Conservation (phyloP, 2,888 invertebrate species). For the Lochmaea crataegi region DNA sequence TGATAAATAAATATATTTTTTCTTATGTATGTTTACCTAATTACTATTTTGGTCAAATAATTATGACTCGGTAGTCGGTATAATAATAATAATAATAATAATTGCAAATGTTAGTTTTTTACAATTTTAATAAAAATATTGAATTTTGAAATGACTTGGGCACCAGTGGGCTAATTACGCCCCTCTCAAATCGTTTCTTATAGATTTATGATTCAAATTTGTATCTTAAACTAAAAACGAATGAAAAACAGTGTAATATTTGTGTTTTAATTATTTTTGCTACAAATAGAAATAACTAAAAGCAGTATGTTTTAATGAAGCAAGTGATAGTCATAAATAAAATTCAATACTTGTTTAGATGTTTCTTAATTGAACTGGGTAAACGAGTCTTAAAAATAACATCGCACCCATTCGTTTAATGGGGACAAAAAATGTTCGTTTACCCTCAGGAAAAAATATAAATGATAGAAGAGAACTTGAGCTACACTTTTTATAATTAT, state of each 20-base stretch:
- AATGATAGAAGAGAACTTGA: not conserved
- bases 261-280: not conserved
- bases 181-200: not conserved
- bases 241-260: not conserved
- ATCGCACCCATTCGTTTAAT: not conserved
- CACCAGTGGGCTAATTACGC: not conserved
- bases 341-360: conserved; percentile 5
- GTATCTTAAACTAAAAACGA: not conserved
- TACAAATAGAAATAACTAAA: conserved; percentile 2
- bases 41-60: not conserved
- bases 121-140: too few relatives aligned
- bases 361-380: conserved; percentile 3
- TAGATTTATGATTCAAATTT: not conserved
- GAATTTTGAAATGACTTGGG: too few relatives aligned
- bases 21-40: conserved; percentile 34
- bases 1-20: conserved; percentile 43
- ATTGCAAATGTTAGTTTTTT: too few relatives aligned
- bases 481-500: not conserved
- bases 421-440: conserved; percentile 3
- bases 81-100: too few relatives aligned
- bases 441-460: not conserved
- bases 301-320: too few relatives aligned
- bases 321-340: conserved; percentile 11
- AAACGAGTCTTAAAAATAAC: conserved; percentile 7
- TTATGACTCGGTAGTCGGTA: not conserved